phyloP scores from a whole-genome alignment of 2,797 vertebrate genomes.

The Rhinoraja longicauda region DNA sequence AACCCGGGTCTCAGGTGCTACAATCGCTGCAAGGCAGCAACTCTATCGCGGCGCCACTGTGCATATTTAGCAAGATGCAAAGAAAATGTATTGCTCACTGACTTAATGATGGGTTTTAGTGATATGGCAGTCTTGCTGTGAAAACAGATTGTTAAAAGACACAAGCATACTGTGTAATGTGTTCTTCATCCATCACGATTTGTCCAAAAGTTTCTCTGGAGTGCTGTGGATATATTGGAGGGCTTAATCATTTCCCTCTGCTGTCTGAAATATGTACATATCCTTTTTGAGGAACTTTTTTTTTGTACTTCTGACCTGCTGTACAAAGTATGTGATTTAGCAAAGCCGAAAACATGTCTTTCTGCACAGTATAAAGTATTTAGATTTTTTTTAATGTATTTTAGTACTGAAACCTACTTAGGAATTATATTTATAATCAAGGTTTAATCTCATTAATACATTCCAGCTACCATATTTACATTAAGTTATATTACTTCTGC shows the following conservation, averaged over 20 bases:
- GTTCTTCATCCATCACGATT: conserved; percentile 25
- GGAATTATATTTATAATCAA: neutral
- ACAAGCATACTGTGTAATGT: neutral
- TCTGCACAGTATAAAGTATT: neutral
- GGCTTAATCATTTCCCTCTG: neutral
- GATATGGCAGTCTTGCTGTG: conserved; percentile 20
- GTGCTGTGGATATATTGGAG: conserved; percentile 28
- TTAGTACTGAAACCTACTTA: neutral
- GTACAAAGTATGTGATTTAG: neutral
- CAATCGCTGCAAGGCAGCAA: too few species aligned
- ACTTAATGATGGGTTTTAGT: neutral
- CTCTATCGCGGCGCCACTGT: neutral
- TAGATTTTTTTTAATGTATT: neutral
- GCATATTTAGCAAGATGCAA: neutral
- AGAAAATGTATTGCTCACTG: conserved; percentile 1
- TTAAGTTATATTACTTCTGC: neutral
- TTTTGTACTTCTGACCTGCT: neutral
- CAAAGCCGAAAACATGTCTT: neutral
- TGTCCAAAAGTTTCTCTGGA: conserved; percentile 29
- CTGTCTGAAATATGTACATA: conserved; percentile 6
- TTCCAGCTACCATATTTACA: neutral
- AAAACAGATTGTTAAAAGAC: conserved; percentile 34
- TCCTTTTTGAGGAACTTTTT: neutral
- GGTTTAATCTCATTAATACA: neutral
- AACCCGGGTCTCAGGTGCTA: too few species aligned